phyloP scores from a whole-genome alignment of 2,113 vertebrate genomes.

The Tinamus guttatus region DNA sequence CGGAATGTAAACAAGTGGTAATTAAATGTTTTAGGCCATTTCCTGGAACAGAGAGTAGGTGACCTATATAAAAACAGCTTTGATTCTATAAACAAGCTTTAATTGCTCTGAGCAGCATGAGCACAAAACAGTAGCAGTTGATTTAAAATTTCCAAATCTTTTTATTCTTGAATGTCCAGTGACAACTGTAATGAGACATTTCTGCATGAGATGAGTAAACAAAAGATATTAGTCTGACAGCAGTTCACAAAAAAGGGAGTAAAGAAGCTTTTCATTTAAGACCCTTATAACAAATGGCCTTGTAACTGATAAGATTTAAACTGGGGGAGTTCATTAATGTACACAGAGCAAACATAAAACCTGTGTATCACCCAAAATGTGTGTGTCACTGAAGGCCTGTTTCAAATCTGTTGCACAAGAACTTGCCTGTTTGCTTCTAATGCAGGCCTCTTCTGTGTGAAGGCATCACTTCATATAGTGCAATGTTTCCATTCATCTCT shows the following conservation, averaged over 20 bases:
- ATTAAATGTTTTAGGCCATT: neutral
- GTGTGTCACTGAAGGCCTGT: neutral
- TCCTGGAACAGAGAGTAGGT: neutral
- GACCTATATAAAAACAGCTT: neutral
- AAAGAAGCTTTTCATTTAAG: neutral
- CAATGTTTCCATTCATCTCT: neutral
- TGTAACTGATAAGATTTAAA: neutral
- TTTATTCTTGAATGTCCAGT: neutral
- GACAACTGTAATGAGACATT: neutral
- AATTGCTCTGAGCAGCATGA: neutral
- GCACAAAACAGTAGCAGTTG: neutral
- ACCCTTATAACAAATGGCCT: neutral
- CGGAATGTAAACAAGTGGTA: neutral
- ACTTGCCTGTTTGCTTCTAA: neutral
- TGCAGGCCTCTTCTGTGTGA: neutral
- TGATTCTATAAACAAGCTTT: neutral
- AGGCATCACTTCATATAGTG: neutral
- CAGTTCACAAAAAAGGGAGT: neutral
- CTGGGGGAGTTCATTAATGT: neutral
- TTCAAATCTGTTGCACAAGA: neutral
- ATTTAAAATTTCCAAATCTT: neutral
- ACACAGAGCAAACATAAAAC: neutral
- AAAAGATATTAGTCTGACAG: neutral
- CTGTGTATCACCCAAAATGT: rapidly evolving
- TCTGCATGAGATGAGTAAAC: neutral